These are phyloP conservation scores for Sinocyclocheilus grahami DNA, from an alignment of 2,113 vertebrate species.

Conservation along the genomic window DNA sequence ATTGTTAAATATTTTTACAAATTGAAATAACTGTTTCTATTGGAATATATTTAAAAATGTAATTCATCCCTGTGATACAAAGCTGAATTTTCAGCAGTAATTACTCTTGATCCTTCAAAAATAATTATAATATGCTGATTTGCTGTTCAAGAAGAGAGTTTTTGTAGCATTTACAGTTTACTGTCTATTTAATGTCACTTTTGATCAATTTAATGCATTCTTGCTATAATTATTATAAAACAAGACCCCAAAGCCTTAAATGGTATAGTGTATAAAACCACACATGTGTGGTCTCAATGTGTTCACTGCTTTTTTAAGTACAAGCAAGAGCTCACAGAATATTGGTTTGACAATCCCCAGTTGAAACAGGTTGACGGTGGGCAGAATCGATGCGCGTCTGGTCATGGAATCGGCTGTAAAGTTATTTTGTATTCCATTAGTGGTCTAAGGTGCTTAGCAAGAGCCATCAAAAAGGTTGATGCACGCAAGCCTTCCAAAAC, in stretches of 20 bases:
- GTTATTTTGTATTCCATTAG: conserved; percentile 72
- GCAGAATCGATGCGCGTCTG: conserved; percentile 66
- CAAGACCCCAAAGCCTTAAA: background rate
- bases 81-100: background rate
- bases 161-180: no score
- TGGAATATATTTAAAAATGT: background rate
- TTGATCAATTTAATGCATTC: no score
- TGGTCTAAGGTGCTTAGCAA: conserved; percentile 59
- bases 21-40: background rate
- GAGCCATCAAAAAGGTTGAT: conserved; percentile 59
- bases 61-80: background rate
- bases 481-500: conserved; percentile 29
- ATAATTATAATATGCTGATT: no score
- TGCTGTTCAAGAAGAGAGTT: no score
- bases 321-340: conserved; percentile 58
- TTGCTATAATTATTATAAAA: background rate
- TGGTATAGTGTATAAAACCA: background rate
- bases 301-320: conserved; percentile 41
- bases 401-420: conserved; percentile 62
- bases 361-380: conserved; percentile 57
- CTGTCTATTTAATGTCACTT: no score
- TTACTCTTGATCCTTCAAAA: no score
- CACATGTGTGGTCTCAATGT: background rate
- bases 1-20: background rate
- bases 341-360: conserved; percentile 64